Conservation (phyloP, 2,797 vertebrate genomes). For the Astyanax mexicanus region DNA sequence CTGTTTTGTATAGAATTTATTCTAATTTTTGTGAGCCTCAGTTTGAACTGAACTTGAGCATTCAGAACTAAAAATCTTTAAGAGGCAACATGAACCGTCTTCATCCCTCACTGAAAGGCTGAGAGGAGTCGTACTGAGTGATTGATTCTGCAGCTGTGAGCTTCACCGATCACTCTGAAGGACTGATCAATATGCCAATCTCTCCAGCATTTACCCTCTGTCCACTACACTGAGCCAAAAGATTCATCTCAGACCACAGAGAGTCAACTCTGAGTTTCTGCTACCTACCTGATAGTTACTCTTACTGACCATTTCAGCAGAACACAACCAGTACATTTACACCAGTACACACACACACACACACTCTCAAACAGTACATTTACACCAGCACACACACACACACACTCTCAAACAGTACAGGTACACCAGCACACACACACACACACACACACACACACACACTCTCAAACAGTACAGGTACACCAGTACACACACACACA, state of each 20-base stretch:
- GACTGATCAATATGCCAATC: constrained; percentile 30
- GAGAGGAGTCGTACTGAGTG: background rate
- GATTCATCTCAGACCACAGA: background rate
- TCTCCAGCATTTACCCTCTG: background rate
- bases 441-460: too few species aligned
- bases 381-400: too few species aligned
- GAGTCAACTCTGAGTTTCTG: too few species aligned
- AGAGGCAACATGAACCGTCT: background rate
- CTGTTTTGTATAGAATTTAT: too few species aligned
- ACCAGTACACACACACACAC: too few species aligned
- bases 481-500: too few species aligned
- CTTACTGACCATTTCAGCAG: background rate
- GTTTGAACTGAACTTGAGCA: background rate
- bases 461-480: too few species aligned
- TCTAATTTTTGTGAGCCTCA: too few species aligned
- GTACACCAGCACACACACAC: too few species aligned
- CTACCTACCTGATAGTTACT: too few species aligned
- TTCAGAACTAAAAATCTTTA: background rate
- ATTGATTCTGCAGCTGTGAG: constrained; percentile 7
- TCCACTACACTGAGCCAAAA: background rate
- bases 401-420: too few species aligned
- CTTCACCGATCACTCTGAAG: constrained; percentile 8
- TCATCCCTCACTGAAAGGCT: background rate
- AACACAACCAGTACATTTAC: background rate
- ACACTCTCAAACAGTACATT: too few species aligned